Conservation (phyloP, 2,113 vertebrate genomes). For the Blennius ocellaris region DNA sequence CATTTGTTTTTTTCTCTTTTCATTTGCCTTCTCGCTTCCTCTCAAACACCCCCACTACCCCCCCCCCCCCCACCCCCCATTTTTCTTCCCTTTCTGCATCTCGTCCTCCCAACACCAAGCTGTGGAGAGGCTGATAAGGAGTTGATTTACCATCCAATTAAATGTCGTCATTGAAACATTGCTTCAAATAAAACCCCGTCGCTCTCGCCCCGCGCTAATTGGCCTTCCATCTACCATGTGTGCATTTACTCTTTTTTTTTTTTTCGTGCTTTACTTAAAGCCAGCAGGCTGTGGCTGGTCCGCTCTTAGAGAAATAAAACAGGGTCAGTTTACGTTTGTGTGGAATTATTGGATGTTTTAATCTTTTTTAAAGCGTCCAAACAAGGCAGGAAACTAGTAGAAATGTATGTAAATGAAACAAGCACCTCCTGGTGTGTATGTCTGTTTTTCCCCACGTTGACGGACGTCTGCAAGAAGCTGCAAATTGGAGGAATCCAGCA, state of each 20-base stretch:
- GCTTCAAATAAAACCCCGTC: constrained; percentile 97
- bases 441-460: no score
- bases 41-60: not conserved
- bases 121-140: constrained; percentile 98
- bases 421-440: no score
- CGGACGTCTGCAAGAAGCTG: no score
- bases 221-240: constrained; percentile 56
- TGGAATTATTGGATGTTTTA: constrained; percentile 2
- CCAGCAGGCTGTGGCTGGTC: constrained; percentile 7
- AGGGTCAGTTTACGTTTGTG: constrained; percentile 48
- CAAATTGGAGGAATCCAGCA: no score
- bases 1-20: constrained; percentile 21
- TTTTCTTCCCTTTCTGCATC: constrained; percentile 61
- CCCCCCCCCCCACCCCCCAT: not conserved
- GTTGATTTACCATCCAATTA: constrained; percentile 99
- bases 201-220: constrained; percentile 87
- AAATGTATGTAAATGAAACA: no score
- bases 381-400: no score
- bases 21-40: not conserved
- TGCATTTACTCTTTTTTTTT: not conserved
- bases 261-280: constrained; percentile 18
- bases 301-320: constrained; percentile 19
- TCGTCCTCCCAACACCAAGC: constrained; percentile 85
- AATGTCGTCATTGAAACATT: constrained; percentile 99
- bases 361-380: not conserved